Conservation (phyloP, 1,140 invertebrate species). For the Heterodera schachtii region DNA sequence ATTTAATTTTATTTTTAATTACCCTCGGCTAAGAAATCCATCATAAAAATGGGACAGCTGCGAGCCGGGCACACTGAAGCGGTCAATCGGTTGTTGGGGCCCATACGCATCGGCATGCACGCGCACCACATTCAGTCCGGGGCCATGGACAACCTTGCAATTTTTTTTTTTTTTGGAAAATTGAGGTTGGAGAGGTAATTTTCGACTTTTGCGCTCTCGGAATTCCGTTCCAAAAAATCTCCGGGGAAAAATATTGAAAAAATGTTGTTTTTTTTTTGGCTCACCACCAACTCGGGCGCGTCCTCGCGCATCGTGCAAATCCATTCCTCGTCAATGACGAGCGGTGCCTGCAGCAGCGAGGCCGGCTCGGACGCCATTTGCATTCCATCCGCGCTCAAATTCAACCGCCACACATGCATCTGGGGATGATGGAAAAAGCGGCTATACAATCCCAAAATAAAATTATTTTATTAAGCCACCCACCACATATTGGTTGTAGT, state of each 20-base stretch:
- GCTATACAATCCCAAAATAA: too few relatives aligned
- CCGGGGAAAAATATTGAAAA: neutral
- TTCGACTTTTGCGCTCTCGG: too few relatives aligned
- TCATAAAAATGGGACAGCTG: conserved; percentile 65
- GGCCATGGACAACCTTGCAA: conserved; percentile 50
- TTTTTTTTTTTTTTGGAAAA: neutral
- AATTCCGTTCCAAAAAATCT: too few relatives aligned
- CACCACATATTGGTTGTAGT: conserved; percentile 57
- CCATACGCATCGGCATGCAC: conserved; percentile 49
- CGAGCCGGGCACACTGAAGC: conserved; percentile 57
- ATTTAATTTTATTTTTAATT: conserved; percentile 21
- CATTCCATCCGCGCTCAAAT: conserved; percentile 56
- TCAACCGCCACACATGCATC: conserved; percentile 56
- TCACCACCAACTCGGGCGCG: conserved; percentile 56
- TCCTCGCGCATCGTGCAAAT: conserved; percentile 62
- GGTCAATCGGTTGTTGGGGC: conserved; percentile 53
- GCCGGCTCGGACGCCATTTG: conserved; percentile 43
- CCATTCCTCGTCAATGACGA: conserved; percentile 58
- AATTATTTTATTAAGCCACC: too few relatives aligned
- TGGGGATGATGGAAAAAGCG: conserved; percentile 37
- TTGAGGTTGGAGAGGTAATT: too few relatives aligned
- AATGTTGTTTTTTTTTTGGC: neutral
- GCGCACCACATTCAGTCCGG: conserved; percentile 55
- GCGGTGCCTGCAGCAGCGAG: conserved; percentile 52
- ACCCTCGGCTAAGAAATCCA: conserved; percentile 63